phyloP scores from a whole-genome alignment of 2,888 invertebrate genomes.

The Danaus chrysippus region DNA sequence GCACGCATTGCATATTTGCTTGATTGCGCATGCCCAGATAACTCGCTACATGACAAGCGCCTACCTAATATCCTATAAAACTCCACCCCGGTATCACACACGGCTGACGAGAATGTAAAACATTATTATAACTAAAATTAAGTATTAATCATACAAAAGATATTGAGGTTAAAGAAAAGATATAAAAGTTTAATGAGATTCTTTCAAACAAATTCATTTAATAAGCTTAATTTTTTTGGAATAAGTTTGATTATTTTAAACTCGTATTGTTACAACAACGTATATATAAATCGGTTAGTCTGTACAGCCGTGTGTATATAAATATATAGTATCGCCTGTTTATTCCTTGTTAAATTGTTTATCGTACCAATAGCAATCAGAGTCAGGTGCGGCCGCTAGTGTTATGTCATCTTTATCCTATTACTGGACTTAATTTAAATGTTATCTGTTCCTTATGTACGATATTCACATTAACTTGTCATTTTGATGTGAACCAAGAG shows the following conservation, averaged over 20 bases:
- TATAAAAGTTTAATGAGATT: no score
- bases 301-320: slow-evolving; percentile 17
- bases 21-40: slow-evolving; percentile 30
- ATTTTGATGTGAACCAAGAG: background rate
- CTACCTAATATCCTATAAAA: slow-evolving; percentile 25
- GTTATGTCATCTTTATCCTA: slow-evolving; percentile 24
- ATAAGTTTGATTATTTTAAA: slow-evolving; percentile 7
- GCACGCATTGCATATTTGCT: slow-evolving; percentile 6
- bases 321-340: slow-evolving; percentile 21
- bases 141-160: no score
- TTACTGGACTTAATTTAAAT: slow-evolving; percentile 11
- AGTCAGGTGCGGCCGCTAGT: slow-evolving; percentile 18
- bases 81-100: background rate
- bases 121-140: no score
- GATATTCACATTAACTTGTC: slow-evolving; percentile 11
- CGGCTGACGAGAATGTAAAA: background rate
- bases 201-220: no score
- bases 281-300: background rate
- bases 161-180: no score
- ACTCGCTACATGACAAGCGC: slow-evolving; percentile 32
- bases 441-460: slow-evolving; percentile 11
- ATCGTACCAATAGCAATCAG: slow-evolving; percentile 21
- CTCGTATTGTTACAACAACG: slow-evolving; percentile 1
- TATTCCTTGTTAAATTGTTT: slow-evolving; percentile 25
- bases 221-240: no score